These are phyloP conservation scores for Lycocorax pyrrhopterus DNA, from an alignment of 2,113 vertebrate species.

Conservation along the genomic window DNA sequence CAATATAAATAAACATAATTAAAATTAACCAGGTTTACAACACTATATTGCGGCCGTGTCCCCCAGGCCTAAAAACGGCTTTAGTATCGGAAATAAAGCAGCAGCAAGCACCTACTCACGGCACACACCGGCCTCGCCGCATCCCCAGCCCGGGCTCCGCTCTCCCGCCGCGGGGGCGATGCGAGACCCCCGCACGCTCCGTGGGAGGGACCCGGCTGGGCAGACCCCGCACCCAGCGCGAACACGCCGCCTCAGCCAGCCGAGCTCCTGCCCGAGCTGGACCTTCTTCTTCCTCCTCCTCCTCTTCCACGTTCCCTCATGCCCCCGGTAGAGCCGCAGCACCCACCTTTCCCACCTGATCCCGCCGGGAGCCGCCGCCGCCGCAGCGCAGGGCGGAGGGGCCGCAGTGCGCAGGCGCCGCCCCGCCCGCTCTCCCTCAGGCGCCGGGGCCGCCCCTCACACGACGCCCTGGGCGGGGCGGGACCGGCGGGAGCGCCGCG, in stretches of 20 bases:
- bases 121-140: neutral
- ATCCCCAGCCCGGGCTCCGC: neutral
- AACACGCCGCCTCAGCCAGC: neutral
- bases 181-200: neutral
- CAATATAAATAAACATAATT: fast-evolving
- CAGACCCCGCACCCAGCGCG: neutral
- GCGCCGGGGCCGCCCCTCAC: neutral
- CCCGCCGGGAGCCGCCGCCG: neutral
- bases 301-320: neutral
- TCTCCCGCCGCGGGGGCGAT: neutral
- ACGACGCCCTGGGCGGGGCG: neutral
- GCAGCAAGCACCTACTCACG: neutral
- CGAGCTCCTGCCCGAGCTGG: neutral
- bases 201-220: neutral
- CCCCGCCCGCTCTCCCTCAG: too few species aligned
- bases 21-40: neutral
- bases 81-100: fast-evolving
- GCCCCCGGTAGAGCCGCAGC: neutral
- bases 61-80: neutral
- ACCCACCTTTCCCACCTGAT: neutral
- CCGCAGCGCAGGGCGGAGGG: neutral
- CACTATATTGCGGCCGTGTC: fast-evolving
- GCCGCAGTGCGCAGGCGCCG: neutral
- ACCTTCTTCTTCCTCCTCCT: neutral
- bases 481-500: too few species aligned